Conservation (phyloP, 2,888 invertebrate species). For the Meteorus colon region DNA sequence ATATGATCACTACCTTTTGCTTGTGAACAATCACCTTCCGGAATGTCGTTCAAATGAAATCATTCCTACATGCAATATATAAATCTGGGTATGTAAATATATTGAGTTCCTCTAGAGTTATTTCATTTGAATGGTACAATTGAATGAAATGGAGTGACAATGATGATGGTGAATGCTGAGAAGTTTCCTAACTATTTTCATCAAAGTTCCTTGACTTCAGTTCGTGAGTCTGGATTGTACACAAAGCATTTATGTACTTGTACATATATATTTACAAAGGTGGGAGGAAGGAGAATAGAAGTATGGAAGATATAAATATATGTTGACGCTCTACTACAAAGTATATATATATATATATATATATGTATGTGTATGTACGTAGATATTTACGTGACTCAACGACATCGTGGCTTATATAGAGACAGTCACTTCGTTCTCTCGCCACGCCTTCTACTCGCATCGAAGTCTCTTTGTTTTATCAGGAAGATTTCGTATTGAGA, state of each 20-base stretch:
- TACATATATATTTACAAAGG: conserved; percentile 5
- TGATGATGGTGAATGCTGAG: not conserved
- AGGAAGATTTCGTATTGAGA: conserved; percentile 46
- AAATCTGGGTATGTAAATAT: not conserved
- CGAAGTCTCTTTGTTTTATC: conserved; percentile 58
- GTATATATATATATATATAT: not conserved
- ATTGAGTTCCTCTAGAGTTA: not conserved
- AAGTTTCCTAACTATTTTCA: conserved; percentile 32
- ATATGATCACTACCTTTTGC: conserved; percentile 3
- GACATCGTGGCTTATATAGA: conserved; percentile 36
- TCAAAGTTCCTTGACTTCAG: conserved; percentile 40
- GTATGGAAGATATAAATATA: conserved; percentile 2
- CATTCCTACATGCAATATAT: not conserved
- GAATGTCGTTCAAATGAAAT: conserved; percentile 19
- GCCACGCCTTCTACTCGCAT: conserved; percentile 57
- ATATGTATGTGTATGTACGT: not conserved
- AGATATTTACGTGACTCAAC: conserved; percentile 44
- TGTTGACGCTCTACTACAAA: conserved; percentile 14
- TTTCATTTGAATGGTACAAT: not conserved
- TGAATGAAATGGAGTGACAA: not conserved
- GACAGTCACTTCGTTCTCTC: conserved; percentile 13
- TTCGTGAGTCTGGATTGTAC: conserved; percentile 15
- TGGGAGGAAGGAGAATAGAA: conserved; percentile 26
- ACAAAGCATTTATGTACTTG: conserved; percentile 9
- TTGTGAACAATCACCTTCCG: not conserved